Conservation (phyloP, 2,797 vertebrate species). For the Sebastiscus albofasciatus region DNA sequence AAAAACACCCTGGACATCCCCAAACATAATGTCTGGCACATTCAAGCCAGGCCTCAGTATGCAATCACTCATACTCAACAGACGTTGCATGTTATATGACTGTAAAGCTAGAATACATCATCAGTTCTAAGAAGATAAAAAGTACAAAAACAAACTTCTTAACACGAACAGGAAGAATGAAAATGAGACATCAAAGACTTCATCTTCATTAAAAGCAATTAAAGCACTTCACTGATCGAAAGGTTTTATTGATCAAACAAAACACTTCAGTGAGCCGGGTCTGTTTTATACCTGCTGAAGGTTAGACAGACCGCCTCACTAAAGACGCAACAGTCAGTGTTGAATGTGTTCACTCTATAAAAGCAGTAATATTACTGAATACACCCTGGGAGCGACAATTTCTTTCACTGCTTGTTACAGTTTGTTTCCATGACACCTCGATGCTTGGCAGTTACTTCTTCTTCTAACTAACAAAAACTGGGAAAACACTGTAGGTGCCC, state of each 20-base stretch:
- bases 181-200: conserved; percentile 25
- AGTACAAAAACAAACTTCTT: background rate
- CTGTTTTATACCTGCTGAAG: conserved; percentile 1
- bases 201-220: conserved; percentile 24
- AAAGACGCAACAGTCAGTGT: background rate
- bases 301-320: background rate
- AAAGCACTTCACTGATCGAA: conserved; percentile 39
- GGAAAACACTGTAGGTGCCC: background rate
- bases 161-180: background rate
- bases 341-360: background rate
- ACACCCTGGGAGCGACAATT: background rate
- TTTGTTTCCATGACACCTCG: conserved; percentile 13
- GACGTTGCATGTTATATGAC: too few species aligned
- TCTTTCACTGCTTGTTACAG: background rate
- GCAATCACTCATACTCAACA: background rate
- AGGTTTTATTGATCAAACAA: conserved; percentile 41
- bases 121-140: background rate
- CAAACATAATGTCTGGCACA: background rate
- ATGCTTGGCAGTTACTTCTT: background rate
- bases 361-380: conserved; percentile 13
- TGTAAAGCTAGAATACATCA: background rate
- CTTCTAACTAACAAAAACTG: background rate
- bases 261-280: background rate
- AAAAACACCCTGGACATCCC: background rate
- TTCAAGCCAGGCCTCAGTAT: background rate